Conservation (phyloP, 2,113 vertebrate species). For the Clarias macrocephalus region DNA sequence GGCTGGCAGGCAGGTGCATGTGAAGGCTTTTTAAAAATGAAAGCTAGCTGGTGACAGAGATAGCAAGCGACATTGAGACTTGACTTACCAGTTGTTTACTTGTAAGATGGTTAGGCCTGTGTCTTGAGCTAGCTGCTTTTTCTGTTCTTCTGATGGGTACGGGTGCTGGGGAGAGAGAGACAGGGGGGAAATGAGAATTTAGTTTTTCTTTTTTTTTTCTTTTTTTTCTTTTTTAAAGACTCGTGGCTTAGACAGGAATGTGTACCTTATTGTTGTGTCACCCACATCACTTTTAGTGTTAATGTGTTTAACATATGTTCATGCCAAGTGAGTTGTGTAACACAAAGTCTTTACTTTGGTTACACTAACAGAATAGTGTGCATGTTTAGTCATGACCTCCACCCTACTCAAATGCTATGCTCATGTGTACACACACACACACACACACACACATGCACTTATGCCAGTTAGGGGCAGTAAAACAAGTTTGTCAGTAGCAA, state of each 20-base stretch:
- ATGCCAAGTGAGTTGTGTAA: conserved; percentile 26
- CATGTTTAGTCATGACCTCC: conserved; percentile 66
- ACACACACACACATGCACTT: conserved; percentile 41
- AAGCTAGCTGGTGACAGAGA: conserved; percentile 72
- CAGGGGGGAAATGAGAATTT: background rate
- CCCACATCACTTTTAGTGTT: background rate
- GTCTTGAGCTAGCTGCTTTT: conserved; percentile 99
- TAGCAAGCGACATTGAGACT: conserved; percentile 71
- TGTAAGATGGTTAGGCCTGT: conserved; percentile 99
- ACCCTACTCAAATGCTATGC: conserved; percentile 59
- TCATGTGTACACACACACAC: conserved; percentile 52
- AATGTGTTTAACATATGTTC: background rate
- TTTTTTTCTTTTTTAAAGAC: background rate
- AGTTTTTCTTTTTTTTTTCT: background rate
- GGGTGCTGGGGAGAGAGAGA: conserved; percentile 79
- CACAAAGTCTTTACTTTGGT: conserved; percentile 40
- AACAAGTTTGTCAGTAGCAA: conserved; percentile 70
- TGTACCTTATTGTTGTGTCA: background rate
- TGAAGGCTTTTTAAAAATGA: conserved; percentile 66
- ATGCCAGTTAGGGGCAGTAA: conserved; percentile 66
- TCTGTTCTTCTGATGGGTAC: conserved; percentile 99
- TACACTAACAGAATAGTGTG: conserved; percentile 63
- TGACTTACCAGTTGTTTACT: conserved; percentile 99
- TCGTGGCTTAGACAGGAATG: conserved; percentile 31
- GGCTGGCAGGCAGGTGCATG: conserved; percentile 59